Conservation (phyloP, 2,797 vertebrate genomes). For the Zenarchopterus dispar region DNA sequence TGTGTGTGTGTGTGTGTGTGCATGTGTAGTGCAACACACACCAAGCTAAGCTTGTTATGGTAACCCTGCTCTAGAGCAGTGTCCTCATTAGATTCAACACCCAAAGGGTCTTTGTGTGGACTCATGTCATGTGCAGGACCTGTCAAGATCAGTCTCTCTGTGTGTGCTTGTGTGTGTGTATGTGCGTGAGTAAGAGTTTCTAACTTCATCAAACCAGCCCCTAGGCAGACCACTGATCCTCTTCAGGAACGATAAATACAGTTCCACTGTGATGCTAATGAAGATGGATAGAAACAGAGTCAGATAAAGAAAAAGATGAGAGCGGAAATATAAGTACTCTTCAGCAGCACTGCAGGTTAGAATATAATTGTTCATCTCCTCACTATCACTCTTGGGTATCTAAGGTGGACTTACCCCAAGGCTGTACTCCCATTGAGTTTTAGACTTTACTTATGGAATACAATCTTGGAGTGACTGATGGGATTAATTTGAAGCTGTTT, state of each 20-base stretch:
- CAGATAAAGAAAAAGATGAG: conserved; percentile 58
- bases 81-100: conserved; percentile 69
- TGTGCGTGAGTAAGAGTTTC: conserved; percentile 43
- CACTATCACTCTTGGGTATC: conserved; percentile 72
- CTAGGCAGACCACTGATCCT: conserved; percentile 63
- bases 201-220: conserved; percentile 61
- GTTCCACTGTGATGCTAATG: conserved; percentile 74
- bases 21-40: conserved; percentile 22
- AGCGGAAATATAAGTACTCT: conserved; percentile 59
- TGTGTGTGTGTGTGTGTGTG: background rate
- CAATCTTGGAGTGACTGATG: conserved; percentile 68
- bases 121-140: conserved; percentile 53
- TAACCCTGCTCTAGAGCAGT: conserved; percentile 56
- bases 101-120: conserved; percentile 47
- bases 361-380: conserved; percentile 76
- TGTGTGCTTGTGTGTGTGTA: background rate
- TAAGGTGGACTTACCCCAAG: conserved; percentile 65
- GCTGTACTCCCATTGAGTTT: conserved; percentile 59
- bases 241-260: conserved; percentile 78
- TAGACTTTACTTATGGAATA: conserved; percentile 68
- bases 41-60: conserved; percentile 62
- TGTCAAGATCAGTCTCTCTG: conserved; percentile 31
- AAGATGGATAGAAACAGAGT: conserved; percentile 72
- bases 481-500: conserved; percentile 61
- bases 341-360: conserved; percentile 68